These are phyloP conservation scores for Sebastes matsubarae DNA, from an alignment of 2,797 vertebrate genomes.

Conservation along the genomic window DNA sequence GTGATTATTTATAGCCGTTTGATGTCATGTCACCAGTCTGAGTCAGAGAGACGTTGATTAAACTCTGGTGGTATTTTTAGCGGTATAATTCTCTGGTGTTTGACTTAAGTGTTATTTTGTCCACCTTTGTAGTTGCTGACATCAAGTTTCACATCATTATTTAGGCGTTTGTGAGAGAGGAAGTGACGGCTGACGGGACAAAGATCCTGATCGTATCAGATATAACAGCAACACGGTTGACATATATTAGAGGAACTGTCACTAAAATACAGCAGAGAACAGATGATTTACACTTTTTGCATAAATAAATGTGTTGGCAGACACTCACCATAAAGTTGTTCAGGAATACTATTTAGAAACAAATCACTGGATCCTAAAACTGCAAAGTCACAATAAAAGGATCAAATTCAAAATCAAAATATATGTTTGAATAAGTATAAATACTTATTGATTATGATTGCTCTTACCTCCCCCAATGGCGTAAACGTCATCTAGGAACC, in stretches of 20 bases:
- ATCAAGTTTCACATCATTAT: slow-evolving; percentile 13
- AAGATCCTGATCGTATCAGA: neutral
- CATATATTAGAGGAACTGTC: neutral
- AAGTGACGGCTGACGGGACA: neutral
- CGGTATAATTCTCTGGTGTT: neutral
- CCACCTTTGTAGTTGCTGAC: neutral
- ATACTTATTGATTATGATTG: fast-evolving
- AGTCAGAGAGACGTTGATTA: neutral
- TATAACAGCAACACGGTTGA: neutral
- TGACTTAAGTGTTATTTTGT: neutral
- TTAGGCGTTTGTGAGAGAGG: neutral
- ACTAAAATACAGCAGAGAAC: neutral
- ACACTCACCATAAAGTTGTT: slow-evolving; percentile 81
- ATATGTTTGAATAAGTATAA: neutral
- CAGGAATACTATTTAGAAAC: slow-evolving; percentile 66
- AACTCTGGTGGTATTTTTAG: neutral
- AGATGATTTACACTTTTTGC: neutral
- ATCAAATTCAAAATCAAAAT: neutral
- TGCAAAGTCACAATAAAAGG: neutral
- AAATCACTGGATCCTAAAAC: slow-evolving; percentile 66
- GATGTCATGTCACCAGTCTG: neutral
- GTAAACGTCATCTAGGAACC: slow-evolving; percentile 78
- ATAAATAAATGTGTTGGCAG: neutral
- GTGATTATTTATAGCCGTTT: neutral
- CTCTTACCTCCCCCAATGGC: slow-evolving; percentile 72